Percentiles rank a stretch among this genome's conserved stretches.
phyloP scores from a whole-genome alignment of 1,140 invertebrate genomes.

The Delia radicum region DNA sequence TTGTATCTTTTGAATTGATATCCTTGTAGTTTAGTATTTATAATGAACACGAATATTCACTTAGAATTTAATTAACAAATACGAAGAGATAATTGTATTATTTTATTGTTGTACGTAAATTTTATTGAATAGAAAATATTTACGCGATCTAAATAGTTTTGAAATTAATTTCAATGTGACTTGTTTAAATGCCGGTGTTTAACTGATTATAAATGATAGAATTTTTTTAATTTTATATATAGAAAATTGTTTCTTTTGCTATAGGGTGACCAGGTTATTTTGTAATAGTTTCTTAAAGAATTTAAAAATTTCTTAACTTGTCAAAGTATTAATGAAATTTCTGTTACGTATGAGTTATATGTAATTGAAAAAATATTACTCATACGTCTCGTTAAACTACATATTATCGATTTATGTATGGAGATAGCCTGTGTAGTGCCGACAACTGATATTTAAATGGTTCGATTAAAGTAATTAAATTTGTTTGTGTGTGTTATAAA shows the following conservation, averaged over 20 bases:
- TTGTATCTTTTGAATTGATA: not conserved
- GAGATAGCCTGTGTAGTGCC: no score
- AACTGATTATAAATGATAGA: constrained; percentile 49
- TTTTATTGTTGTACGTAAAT: not conserved
- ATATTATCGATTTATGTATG: no score
- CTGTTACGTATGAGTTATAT: no score
- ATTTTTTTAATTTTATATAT: constrained; percentile 12
- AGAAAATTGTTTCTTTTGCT: not conserved
- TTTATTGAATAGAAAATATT: not conserved
- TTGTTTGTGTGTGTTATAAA: no score
- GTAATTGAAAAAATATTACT: no score
- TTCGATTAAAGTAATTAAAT: no score
- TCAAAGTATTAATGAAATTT: no score
- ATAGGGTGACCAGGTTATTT: not conserved
- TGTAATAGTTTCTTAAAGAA: not conserved
- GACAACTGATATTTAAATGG: no score
- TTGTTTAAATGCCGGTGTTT: constrained; percentile 46
- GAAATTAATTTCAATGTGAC: not conserved
- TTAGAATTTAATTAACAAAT: not conserved
- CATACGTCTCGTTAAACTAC: no score
- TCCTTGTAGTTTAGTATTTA: not conserved
- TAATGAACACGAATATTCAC: not conserved
- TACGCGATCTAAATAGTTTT: not conserved
- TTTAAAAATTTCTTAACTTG: not conserved
- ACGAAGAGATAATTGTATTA: not conserved